Evolutionary conservation across 2,797 vertebrate species (phyloP), one percentile per base, ranked within the genome.

Genomic region (Microctenopoma steveboyesi): DNA sequence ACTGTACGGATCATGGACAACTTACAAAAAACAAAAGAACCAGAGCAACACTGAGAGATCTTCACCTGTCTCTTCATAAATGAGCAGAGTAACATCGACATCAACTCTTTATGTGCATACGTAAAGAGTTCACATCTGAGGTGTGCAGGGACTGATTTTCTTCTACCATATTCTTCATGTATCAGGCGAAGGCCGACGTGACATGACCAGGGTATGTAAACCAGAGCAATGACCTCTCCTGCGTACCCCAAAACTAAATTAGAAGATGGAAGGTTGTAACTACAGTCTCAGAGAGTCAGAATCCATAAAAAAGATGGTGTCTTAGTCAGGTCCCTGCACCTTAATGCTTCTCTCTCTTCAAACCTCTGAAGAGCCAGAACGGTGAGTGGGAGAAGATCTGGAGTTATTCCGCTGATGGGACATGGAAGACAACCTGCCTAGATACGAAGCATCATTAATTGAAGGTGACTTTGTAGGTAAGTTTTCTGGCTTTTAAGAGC

Each of bases 401-500:
- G 18, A 18, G 18, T 22, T 22, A 13, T 65, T 82, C 58, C 72
- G 72, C 61, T 62, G 15, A 58, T 53, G 62, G 42, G 57, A 54
- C 43, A 55, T 63, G 68, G 63, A 48, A 43, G 52, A 42, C n/a
- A 57, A 71, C 76, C 76, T 79, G 51, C 27, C 12, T 40, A 46
- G 53, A 60, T 65, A 51, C 37, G 57, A 69, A 74, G 64, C 76
- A 51, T 64, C 39, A 63, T 18, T 69, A 37, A 55, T 76, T 57
- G 69, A 85, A 80, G 74, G 81, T 82, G 66, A 82, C 77, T 50
- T 81, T 57, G 45, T 16, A 43, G 45, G 61, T 46, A 69, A n/a
- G 64, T 74, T 30, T 27, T 59, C 12, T 39, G 18, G 69, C 25
- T 46, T n/a, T 7, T 18, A 46, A 0, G 46, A 51, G 57, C 55